Evolutionary conservation across 2,888 invertebrate species (phyloP).

Genomic region (Meteorus cinctellus): DNA sequence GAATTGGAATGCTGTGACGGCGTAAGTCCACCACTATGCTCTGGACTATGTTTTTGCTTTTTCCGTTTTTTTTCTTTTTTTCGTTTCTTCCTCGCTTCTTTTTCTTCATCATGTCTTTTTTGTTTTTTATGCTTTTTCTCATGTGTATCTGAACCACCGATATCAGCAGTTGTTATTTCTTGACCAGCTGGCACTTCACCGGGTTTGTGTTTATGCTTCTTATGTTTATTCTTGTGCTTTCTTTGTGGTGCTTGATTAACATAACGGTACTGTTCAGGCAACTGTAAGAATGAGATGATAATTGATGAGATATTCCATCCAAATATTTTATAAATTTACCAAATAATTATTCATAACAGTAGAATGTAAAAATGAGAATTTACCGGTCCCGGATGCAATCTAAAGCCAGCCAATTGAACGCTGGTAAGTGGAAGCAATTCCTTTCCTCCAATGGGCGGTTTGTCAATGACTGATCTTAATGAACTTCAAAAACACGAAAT

Average conservation of each 20-base stretch:
- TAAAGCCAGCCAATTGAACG: constrained; percentile 92
- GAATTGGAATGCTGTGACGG: constrained; percentile 77
- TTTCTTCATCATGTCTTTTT: constrained; percentile 94
- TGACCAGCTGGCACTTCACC: constrained; percentile 83
- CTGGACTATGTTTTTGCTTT: constrained; percentile 95
- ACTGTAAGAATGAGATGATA: constrained; percentile 72
- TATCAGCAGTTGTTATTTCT: constrained; percentile 83
- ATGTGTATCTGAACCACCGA: constrained; percentile 83
- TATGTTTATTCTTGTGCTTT: constrained; percentile 96
- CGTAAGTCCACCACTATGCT: constrained; percentile 82
- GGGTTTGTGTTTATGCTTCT: constrained; percentile 94
- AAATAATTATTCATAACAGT: constrained; percentile 41
- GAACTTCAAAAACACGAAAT: constrained; percentile 79
- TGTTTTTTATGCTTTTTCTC: constrained; percentile 97
- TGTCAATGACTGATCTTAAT: constrained; percentile 93
- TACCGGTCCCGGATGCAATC: constrained; percentile 94
- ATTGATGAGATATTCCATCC: not conserved
- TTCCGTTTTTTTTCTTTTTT: constrained; percentile 97
- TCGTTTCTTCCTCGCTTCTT: constrained; percentile 89
- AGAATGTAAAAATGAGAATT: constrained; percentile 57
- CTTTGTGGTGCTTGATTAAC: constrained; percentile 93
- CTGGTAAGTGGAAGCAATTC: constrained; percentile 90
- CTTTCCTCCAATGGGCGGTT: constrained; percentile 94
- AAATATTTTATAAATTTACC: not conserved
- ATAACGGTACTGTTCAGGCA: constrained; percentile 96